These are phyloP conservation scores for Urocolius indicus DNA, from an alignment of 2,113 vertebrate genomes.

Conservation along the genomic window DNA sequence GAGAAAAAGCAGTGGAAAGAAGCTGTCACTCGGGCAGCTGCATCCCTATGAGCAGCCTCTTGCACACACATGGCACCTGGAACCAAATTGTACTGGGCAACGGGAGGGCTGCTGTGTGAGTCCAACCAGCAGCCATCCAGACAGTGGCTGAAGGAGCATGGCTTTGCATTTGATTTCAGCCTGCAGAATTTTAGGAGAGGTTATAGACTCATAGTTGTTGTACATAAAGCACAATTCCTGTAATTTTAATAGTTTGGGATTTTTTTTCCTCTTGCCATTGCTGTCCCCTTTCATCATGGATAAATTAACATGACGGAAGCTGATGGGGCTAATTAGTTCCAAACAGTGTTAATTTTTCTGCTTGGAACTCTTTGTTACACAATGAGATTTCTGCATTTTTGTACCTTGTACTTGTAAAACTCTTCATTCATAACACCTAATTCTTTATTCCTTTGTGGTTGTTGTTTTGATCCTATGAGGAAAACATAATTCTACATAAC, in stretches of 20 bases:
- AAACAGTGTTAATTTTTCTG: slow-evolving; percentile 18
- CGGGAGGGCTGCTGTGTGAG: rapidly evolving
- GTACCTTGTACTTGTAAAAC: neutral
- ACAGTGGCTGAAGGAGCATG: neutral
- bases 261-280: neutral
- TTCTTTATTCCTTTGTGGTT: neutral
- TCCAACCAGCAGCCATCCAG: rapidly evolving
- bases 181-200: neutral
- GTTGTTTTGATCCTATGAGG: neutral
- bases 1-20: slow-evolving; percentile 36
- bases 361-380: neutral
- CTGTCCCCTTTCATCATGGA: neutral
- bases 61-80: neutral
- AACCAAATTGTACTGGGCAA: neutral
- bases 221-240: neutral
- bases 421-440: neutral
- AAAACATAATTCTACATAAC: slow-evolving; percentile 13
- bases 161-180: neutral
- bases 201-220: neutral
- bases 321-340: slow-evolving; percentile 39
- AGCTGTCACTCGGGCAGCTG: neutral
- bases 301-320: slow-evolving; percentile 23
- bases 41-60: neutral
- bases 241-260: neutral
- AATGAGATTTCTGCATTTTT: slow-evolving; percentile 24